Evolutionary conservation across 2,888 invertebrate genomes (phyloP).

Genomic region (Leptinotarsa haldemani): DNA sequence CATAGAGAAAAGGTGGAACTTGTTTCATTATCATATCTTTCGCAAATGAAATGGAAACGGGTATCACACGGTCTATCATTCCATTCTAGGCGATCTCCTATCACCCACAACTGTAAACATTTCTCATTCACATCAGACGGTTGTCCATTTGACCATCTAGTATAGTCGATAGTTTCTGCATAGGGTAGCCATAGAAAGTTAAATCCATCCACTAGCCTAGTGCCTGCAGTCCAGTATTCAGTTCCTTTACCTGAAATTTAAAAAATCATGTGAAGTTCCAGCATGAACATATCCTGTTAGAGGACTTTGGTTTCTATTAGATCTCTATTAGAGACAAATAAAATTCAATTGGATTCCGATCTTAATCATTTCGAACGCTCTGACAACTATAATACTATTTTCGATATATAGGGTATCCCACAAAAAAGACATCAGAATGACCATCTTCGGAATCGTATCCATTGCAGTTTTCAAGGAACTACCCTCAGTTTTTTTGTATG

Average conservation of each 20-base stretch:
- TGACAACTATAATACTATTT: no score
- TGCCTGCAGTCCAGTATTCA: conserved; percentile 15
- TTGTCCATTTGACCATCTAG: neutral
- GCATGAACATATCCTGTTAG: no score
- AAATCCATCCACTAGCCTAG: neutral
- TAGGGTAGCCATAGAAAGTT: conserved; percentile 6
- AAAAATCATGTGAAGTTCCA: neutral
- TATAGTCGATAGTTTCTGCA: conserved; percentile 1
- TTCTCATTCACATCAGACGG: neutral
- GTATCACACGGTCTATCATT: neutral
- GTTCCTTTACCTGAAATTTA: neutral
- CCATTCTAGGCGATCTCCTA: neutral
- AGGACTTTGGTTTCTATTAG: no score
- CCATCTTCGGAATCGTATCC: no score
- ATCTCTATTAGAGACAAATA: no score
- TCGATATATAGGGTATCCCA: no score
- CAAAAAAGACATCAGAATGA: no score
- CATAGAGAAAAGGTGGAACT: no score
- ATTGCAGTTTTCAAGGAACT: no score
- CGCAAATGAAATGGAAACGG: neutral
- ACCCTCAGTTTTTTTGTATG: no score
- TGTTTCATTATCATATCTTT: neutral
- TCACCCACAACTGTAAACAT: neutral
- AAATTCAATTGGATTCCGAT: no score
- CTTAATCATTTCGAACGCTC: no score